A percentile compares a stretch with the other conserved stretches of the same genome.
Evolutionary conservation across 2,797 vertebrate species (phyloP).

Genomic region (Sebastes minor): DNA sequence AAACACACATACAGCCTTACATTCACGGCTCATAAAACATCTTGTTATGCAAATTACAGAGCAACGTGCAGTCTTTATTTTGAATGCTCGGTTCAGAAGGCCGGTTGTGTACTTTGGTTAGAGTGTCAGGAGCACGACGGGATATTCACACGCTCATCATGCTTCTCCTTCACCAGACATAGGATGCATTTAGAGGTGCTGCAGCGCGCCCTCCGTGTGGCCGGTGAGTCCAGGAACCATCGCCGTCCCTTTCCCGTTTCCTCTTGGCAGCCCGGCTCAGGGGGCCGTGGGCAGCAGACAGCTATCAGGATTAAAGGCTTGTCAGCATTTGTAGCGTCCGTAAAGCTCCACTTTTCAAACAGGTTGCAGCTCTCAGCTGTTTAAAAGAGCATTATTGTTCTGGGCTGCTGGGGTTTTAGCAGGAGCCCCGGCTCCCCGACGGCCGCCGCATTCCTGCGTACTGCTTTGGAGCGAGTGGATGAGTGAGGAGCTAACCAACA

Average conservation of each 20-base stretch:
- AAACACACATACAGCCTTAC: neutral
- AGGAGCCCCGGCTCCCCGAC: conserved; percentile 34
- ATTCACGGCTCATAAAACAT: neutral
- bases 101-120: neutral
- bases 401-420: conserved; percentile 62
- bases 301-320: conserved; percentile 73
- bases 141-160: neutral
- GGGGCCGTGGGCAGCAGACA: conserved; percentile 49
- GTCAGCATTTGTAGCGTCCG: conserved; percentile 77
- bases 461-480: conserved; percentile 47
- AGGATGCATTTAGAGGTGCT: conserved; percentile 52
- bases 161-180: neutral
- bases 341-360: conserved; percentile 84
- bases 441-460: conserved; percentile 54
- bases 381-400: conserved; percentile 80
- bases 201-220: conserved; percentile 24
- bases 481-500: conserved; percentile 18
- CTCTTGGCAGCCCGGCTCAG: conserved; percentile 41
- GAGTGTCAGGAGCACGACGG: neutral
- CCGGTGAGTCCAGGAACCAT: conserved; percentile 43
- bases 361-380: conserved; percentile 84
- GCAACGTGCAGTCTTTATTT: neutral
- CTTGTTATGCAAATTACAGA: conserved; percentile 15
- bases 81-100: neutral
- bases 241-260: neutral